These are phyloP conservation scores for Chaetodon trifascialis DNA, from an alignment of 2,113 vertebrate genomes.

Conservation along the genomic window DNA sequence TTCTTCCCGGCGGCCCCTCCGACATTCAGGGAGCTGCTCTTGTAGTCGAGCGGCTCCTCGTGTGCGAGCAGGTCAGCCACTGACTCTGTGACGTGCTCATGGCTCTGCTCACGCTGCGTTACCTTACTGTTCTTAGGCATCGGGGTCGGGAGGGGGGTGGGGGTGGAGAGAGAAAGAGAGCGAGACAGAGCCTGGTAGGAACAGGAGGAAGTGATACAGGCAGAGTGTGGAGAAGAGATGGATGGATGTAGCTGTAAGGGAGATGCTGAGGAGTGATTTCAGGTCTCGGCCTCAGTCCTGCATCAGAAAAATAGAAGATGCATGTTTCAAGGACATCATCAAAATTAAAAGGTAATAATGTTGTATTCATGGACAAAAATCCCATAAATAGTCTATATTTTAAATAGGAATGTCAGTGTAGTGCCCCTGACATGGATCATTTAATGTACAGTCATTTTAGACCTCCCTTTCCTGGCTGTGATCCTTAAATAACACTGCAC, in stretches of 20 bases:
- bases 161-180: slow-evolving; percentile 39
- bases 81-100: slow-evolving; percentile 96
- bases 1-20: slow-evolving; percentile 83
- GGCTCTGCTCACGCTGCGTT: slow-evolving; percentile 94
- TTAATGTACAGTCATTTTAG: not conserved
- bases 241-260: slow-evolving; percentile 6
- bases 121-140: slow-evolving; percentile 88
- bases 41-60: slow-evolving; percentile 95
- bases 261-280: slow-evolving; percentile 29
- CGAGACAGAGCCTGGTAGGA: slow-evolving; percentile 6
- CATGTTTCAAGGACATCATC: not conserved
- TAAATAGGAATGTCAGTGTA: not conserved
- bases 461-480: not conserved
- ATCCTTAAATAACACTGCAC: slow-evolving; percentile 56
- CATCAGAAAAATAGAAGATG: slow-evolving; percentile 20
- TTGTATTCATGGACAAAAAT: not conserved
- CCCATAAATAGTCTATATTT: not conserved
- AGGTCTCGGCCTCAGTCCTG: slow-evolving; percentile 60
- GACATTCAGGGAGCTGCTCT: slow-evolving; percentile 88
- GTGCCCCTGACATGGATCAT: slow-evolving; percentile 3
- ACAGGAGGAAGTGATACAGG: slow-evolving; percentile 3
- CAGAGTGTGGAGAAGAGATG: slow-evolving; percentile 15
- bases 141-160: slow-evolving; percentile 52
- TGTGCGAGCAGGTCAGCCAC: slow-evolving; percentile 97
- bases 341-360: not conserved